Conservation (phyloP, 1,140 invertebrate genomes). For the Neodiprion fabricii region DNA sequence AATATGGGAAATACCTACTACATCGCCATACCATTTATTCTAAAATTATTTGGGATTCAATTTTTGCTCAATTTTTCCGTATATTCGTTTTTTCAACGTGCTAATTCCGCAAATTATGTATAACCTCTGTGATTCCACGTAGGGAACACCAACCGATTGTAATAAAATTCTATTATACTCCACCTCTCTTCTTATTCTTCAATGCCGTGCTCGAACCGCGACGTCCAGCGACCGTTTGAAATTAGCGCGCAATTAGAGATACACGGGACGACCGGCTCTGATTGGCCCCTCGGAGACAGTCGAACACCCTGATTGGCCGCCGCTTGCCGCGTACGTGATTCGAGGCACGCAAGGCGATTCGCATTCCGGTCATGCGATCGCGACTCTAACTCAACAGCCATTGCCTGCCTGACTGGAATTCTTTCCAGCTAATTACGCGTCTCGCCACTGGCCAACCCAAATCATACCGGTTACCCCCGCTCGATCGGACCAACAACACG, state of each 20-base stretch:
- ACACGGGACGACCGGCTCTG: neutral
- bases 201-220: too few species aligned
- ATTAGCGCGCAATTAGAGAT: neutral
- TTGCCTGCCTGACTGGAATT: too few species aligned
- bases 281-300: slow-evolving; percentile 4
- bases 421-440: neutral
- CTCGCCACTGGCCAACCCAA: neutral
- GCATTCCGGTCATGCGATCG: neutral
- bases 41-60: too few species aligned
- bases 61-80: neutral
- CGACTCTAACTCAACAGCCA: neutral
- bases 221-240: neutral
- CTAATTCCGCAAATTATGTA: neutral
- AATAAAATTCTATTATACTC: too few species aligned
- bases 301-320: neutral
- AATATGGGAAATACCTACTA: too few species aligned
- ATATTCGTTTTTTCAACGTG: neutral
- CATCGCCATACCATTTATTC: too few species aligned
- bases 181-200: too few species aligned
- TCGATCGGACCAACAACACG: neutral
- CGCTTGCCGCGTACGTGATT: neutral
- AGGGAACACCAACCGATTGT: too few species aligned
- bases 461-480: neutral
- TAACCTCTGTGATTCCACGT: too few species aligned
- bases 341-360: neutral